These are phyloP conservation scores for Aramus guarauna DNA, from an alignment of 2,113 vertebrate species.

Conservation along the genomic window DNA sequence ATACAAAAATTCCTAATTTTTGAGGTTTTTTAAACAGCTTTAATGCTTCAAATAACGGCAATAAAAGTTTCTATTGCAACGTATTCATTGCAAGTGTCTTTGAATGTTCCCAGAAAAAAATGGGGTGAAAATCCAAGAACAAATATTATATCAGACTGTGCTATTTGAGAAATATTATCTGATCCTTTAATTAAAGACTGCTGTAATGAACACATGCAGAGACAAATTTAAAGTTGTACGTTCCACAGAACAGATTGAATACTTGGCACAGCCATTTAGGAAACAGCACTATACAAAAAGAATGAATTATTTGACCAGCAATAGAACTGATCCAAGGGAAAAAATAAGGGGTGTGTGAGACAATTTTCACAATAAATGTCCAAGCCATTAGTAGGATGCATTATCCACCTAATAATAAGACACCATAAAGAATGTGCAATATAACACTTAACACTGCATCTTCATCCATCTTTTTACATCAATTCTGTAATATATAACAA, in stretches of 20 bases:
- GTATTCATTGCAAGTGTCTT: not conserved
- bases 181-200: not conserved
- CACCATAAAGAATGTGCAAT: not conserved
- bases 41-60: not conserved
- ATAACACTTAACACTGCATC: not conserved
- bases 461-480: not conserved
- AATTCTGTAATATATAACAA: not conserved
- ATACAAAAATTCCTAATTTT: not conserved
- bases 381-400: not conserved
- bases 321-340: not conserved
- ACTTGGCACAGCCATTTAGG: not conserved
- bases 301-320: not conserved
- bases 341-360: not conserved
- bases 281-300: not conserved
- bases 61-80: not conserved
- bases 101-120: not conserved
- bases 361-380: not conserved
- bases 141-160: not conserved
- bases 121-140: not conserved
- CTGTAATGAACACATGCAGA: not conserved
- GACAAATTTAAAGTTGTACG: not conserved
- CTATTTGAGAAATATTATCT: not conserved
- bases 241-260: not conserved
- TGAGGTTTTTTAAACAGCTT: not conserved
- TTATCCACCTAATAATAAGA: not conserved